phyloP scores from a whole-genome alignment of 2,797 vertebrate genomes.

The Enteromius viviparus region DNA sequence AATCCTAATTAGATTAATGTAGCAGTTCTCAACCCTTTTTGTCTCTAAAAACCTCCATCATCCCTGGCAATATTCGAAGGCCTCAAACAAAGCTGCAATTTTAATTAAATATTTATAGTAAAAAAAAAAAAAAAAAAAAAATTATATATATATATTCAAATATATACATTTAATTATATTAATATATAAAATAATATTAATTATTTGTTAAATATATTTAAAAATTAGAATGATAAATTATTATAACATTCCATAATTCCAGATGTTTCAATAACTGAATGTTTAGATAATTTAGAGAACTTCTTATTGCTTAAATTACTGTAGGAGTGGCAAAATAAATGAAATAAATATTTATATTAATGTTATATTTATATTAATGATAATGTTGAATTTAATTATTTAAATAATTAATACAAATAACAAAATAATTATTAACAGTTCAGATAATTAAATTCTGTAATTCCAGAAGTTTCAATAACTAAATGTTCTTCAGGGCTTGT shows the following conservation, averaged over 20 bases:
- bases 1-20: conserved; percentile 61
- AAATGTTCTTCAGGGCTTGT: neutral
- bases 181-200: too few species aligned
- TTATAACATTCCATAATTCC: neutral
- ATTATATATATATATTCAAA: too few species aligned
- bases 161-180: neutral
- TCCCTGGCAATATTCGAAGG: too few species aligned
- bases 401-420: too few species aligned
- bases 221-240: neutral
- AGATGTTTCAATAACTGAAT: neutral
- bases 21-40: neutral
- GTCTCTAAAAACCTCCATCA: neutral
- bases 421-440: neutral
- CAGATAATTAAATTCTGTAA: neutral
- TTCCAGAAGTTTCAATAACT: too few species aligned
- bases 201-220: neutral
- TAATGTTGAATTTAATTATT: neutral
- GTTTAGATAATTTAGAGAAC: neutral
- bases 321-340: neutral
- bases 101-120: neutral
- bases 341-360: neutral
- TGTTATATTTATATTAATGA: too few species aligned
- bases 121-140: too few species aligned
- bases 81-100: too few species aligned
- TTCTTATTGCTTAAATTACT: neutral